These are phyloP conservation scores for Hypanus sabinus DNA, from an alignment of 2,113 vertebrate genomes.

Conservation along the genomic window DNA sequence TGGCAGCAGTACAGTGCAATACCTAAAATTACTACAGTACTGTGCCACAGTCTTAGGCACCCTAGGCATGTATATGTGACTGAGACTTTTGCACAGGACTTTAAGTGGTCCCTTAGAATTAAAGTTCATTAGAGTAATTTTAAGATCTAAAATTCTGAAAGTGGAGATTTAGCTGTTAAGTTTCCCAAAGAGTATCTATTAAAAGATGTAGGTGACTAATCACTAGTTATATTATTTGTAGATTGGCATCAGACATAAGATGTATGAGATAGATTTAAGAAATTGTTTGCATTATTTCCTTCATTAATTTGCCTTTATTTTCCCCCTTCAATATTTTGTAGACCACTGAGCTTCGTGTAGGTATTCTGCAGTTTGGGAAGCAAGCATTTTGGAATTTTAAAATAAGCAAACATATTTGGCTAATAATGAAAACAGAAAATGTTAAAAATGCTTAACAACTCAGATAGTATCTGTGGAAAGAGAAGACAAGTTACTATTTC, in stretches of 20 bases:
- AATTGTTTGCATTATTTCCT: neutral
- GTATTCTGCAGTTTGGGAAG: neutral
- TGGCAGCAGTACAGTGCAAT: too few relatives aligned
- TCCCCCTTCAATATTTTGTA: neutral
- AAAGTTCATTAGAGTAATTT: neutral
- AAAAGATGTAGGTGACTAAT: neutral
- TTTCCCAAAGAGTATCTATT: neutral
- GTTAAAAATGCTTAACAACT: too few relatives aligned
- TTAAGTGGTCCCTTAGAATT: neutral
- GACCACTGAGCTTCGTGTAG: neutral
- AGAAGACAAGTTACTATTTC: too few relatives aligned
- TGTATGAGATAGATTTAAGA: neutral
- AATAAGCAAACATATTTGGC: too few relatives aligned
- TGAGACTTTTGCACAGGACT: too few relatives aligned
- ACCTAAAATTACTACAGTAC: too few relatives aligned
- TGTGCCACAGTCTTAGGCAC: too few relatives aligned
- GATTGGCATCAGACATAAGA: too few relatives aligned
- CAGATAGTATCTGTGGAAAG: too few relatives aligned
- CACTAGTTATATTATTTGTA: neutral
- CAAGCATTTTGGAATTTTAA: neutral
- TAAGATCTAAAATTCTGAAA: slow-evolving; percentile 2
- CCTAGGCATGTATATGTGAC: too few relatives aligned
- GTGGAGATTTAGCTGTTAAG: neutral
- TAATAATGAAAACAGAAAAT: too few relatives aligned
- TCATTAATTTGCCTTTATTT: neutral